These are phyloP conservation scores for Eurytoma adleriae DNA, from an alignment of 2,888 invertebrate species.

Conservation along the genomic window DNA sequence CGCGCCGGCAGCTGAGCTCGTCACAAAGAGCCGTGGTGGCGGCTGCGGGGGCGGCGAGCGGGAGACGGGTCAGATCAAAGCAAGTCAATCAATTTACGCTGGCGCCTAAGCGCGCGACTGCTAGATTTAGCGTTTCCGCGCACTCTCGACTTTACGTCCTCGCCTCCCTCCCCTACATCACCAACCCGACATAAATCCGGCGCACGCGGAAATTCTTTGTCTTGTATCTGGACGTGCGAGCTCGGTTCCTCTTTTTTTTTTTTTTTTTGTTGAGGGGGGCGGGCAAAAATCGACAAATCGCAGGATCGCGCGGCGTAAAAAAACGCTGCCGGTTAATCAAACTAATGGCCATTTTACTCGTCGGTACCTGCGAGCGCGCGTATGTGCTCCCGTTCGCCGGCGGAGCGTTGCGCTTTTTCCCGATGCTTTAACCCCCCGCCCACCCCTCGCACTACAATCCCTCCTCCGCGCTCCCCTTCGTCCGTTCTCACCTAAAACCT, in stretches of 20 bases:
- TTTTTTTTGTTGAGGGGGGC: conserved; percentile 24
- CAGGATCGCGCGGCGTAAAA: conserved; percentile 58
- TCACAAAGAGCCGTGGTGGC: background rate
- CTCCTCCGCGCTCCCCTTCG: conserved; percentile 48
- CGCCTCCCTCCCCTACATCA: background rate
- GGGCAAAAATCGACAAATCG: conserved; percentile 51
- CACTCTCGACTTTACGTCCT: conserved; percentile 3
- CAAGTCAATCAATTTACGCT: conserved; percentile 51
- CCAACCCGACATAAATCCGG: conserved; percentile 46
- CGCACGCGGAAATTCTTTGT: conserved; percentile 55
- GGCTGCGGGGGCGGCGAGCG: background rate
- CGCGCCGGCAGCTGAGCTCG: background rate
- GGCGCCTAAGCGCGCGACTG: conserved; percentile 37
- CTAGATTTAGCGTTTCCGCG: conserved; percentile 50
- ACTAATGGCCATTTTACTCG: conserved; percentile 67
- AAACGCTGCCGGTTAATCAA: conserved; percentile 67
- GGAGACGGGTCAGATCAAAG: conserved; percentile 45
- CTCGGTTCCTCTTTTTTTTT: conserved; percentile 2
- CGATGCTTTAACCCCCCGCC: conserved; percentile 54
- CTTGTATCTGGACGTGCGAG: conserved; percentile 43
- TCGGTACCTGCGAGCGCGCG: background rate
- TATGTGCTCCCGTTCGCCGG: background rate
- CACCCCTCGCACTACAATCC: conserved; percentile 50
- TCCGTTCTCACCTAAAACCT: conserved; percentile 54
- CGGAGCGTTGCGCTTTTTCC: conserved; percentile 3